phyloP scores from a whole-genome alignment of 2,888 invertebrate species.

The Theretra japonica region DNA sequence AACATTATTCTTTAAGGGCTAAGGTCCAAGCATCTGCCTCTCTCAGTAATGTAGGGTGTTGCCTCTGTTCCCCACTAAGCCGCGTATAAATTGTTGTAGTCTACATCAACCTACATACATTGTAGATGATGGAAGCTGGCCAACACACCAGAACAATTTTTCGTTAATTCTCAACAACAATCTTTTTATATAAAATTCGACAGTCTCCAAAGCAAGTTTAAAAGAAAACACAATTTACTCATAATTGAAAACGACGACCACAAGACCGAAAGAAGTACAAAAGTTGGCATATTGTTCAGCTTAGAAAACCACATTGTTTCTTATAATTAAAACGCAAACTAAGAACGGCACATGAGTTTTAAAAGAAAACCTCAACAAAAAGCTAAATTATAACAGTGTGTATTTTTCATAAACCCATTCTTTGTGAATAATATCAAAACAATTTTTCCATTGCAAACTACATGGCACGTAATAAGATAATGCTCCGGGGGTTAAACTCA shows the following conservation, averaged over 20 bases:
- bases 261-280: conserved; percentile 4
- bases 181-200: neutral
- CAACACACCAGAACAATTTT: too few species aligned
- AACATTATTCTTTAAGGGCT: too few species aligned
- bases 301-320: conserved; percentile 24
- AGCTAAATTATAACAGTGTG: conserved; percentile 7
- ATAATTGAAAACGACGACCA: conserved; percentile 2
- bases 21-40: too few species aligned
- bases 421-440: neutral
- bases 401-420: neutral
- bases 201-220: neutral
- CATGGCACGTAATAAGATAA: neutral
- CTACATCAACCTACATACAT: too few species aligned
- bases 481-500: neutral
- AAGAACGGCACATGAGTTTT: neutral
- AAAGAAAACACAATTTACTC: conserved; percentile 8
- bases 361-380: conserved; percentile 14
- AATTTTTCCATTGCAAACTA: neutral
- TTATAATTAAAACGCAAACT: conserved; percentile 26
- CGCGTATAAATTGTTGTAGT: too few species aligned
- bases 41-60: too few species aligned
- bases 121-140: too few species aligned
- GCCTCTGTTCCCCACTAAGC: too few species aligned
- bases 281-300: conserved; percentile 11
- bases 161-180: neutral